Evolutionary conservation across 2,113 vertebrate genomes (phyloP), one percentile per base, ranked within the genome.

Genomic region (Eublepharis macularius): DNA sequence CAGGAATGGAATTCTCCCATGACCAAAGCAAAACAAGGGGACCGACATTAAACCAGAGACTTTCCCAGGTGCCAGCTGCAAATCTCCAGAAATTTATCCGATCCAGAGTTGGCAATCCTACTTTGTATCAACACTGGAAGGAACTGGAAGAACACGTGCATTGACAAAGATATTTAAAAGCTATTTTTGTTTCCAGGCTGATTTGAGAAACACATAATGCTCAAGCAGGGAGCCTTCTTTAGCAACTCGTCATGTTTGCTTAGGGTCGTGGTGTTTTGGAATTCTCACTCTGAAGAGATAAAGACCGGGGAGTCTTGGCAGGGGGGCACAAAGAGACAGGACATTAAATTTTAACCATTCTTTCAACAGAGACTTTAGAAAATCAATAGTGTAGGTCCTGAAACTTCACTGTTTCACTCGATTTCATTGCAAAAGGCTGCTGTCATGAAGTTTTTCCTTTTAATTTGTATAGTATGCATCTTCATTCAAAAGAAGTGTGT

Each of bases 291-390:
- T 49, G 51, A 73, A 41, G 12, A 17, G n/a, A 63, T 63, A 29
- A 66, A 83, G 13, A 12, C 34, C 34, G 32, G n/a, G 51, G 19
- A 41, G 70, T 63, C 60, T 51, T 51, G 49, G 49, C 2, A 32
- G 24, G 49, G n/a, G 26, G 13, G 10, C 16, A 34, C 29, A 29
- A 65, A 65, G 24, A 49, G 51, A 73, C n/a, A 74, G 47, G 32
- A 47, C 32, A 86, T 86, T 86, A 86, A 86, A 80, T 65, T 86
- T 86, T 86, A 86, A 86, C 84, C 69, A 80, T 43, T 86, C 77
- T 80, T 80, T 86, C 84, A 86, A 86, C 70, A 86, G 69, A 80
- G 84, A 74, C 77, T 80, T 86, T 86, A 86, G 77, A 86, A 86
- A 80, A 86, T 86, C 77, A 65, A 86, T 57, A 80, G 29, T n/a